Base-by-base conservation (phyloP, 1,140 invertebrate species). In the Drosophila mauritiana region DNA sequence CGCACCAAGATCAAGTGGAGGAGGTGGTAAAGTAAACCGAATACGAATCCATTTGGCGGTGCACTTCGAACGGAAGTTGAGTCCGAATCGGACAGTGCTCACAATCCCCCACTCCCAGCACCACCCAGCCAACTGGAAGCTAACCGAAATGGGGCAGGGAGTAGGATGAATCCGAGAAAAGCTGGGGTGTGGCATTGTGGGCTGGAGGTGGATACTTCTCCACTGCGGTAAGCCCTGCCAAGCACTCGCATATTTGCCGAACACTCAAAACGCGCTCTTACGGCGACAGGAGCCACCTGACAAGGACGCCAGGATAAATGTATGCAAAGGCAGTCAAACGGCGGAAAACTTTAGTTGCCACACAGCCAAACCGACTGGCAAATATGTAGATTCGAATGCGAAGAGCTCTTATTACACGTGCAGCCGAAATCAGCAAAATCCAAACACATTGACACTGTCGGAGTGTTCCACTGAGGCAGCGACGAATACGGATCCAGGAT, bases 401-500 rank as follows among this genome's bases (percentile, higher is more conserved):
- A 27, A 37, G 22, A 11, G 52, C 49, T 42, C 22, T 57, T 58
- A 72, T 80, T 76, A 68, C 64, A 62, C 51, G 54, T 48, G 46
- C 67, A 62, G 59, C 63, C 20, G 36, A 73, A 82, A 82, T 82
- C 79, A 73, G 65, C 56, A 75, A 78, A 83, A 83, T 72, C 72
- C 80, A 83, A 83, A 83, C 70, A 79, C 80, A 83, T 83, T 83
- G 80, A 72, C 70, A 72, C 64, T 64, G 61, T 75, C 64, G 49
- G 72, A 83, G 80, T 83, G 75, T 83, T 67, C 67, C 49, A 62
- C 65, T 39, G 58, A 53, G 49, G 55, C 43, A 36, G 48, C 40
- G 22, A 36, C 36, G 25, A 70, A 36, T 36, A 36, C 4, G 31
- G 42, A 12, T n/a, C 42, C 36, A 36, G 43, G 3, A 49, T 57